Evolutionary conservation across 2,797 vertebrate species (phyloP).

Genomic region (Tragopan temminckii): DNA sequence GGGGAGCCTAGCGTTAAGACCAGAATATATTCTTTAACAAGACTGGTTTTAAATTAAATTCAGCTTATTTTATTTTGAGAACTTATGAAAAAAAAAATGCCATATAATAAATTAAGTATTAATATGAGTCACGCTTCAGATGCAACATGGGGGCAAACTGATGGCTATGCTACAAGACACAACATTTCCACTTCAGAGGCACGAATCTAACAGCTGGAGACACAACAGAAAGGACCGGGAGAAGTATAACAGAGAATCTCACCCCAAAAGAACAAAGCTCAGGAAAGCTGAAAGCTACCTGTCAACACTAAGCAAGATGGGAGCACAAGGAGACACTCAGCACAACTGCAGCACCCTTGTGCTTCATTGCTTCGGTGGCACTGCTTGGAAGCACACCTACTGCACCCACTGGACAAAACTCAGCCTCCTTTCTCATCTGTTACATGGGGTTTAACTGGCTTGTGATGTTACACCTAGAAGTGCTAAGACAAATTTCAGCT

Average conservation of each 20-base stretch:
- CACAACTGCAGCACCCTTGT: not conserved
- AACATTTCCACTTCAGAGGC: conserved; percentile 11
- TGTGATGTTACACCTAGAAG: not conserved
- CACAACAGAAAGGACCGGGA: not conserved
- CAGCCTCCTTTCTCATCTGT: not conserved
- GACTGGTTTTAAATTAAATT: conserved; percentile 17
- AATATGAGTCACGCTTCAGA: conserved; percentile 41
- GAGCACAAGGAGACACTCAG: not conserved
- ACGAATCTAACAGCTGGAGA: conserved; percentile 17
- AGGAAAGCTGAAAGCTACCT: not conserved
- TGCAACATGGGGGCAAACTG: not conserved
- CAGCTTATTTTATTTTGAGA: conserved; percentile 50
- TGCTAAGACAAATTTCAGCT: not conserved
- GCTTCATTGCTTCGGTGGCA: not conserved
- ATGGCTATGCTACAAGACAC: not conserved
- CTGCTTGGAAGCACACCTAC: not conserved
- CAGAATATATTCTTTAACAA: conserved; percentile 1
- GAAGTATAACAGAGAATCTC: not conserved
- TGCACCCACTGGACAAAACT: not conserved
- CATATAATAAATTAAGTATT: conserved; percentile 42
- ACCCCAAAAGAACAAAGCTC: not conserved
- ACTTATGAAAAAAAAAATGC: conserved; percentile 30
- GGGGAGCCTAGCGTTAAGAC: conserved; percentile 12
- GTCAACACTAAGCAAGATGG: not conserved
- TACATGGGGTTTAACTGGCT: not conserved